Evolutionary conservation across 2,113 vertebrate genomes (phyloP).

Genomic region (Pterophyllum scalare): DNA sequence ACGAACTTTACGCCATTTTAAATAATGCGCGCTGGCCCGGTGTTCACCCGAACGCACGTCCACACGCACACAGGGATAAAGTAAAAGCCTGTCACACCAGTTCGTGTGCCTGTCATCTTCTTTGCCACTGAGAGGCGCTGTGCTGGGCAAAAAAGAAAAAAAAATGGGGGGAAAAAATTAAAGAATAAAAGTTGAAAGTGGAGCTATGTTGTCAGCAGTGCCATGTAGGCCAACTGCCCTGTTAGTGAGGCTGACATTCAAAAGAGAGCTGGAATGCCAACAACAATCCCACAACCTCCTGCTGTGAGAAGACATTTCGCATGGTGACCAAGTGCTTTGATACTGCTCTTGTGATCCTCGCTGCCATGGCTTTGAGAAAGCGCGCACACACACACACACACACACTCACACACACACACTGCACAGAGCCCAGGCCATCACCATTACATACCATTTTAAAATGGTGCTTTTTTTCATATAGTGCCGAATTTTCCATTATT

Average conservation of each 20-base stretch:
- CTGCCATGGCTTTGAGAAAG: conserved; percentile 68
- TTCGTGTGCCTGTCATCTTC: conserved; percentile 23
- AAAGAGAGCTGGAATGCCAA: conserved; percentile 74
- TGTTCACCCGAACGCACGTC: conserved; percentile 54
- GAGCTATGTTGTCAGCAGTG: conserved; percentile 70
- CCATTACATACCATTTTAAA: conserved; percentile 72
- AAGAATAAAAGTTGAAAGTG: conserved; percentile 76
- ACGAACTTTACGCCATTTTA: conserved; percentile 20
- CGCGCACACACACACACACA: conserved; percentile 42
- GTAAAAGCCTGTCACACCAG: not conserved
- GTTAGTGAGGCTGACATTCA: conserved; percentile 81
- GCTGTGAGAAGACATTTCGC: conserved; percentile 80
- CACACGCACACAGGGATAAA: conserved; percentile 5
- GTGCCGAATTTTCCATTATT: conserved; percentile 65
- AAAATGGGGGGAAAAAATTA: conserved; percentile 8
- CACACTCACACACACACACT: not conserved
- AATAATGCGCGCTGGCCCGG: conserved; percentile 54
- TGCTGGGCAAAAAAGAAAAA: conserved; percentile 21
- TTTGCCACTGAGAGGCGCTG: conserved; percentile 70
- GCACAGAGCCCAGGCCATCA: conserved; percentile 57
- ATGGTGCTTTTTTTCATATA: conserved; percentile 50
- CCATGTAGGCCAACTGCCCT: conserved; percentile 71
- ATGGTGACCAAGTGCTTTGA: conserved; percentile 78
- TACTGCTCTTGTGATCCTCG: conserved; percentile 80
- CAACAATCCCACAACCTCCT: conserved; percentile 78